Evolutionary conservation across 2,113 vertebrate genomes (phyloP), one percentile per base, ranked within the genome.

Genomic region (Poicephalus meyeri): DNA sequence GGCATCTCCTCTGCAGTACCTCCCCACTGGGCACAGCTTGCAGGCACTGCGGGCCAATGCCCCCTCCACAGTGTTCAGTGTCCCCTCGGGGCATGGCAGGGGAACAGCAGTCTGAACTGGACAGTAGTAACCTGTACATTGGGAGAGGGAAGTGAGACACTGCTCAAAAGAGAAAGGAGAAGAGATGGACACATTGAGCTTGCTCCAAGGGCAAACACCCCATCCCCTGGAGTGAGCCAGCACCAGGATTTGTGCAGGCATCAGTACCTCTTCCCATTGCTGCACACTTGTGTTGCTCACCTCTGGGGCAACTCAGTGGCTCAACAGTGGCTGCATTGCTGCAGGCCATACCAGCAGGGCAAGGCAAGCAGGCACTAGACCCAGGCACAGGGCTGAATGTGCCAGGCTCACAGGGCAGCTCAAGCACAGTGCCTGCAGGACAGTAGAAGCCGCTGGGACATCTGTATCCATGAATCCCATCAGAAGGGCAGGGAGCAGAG

Each of bases 361-460:
- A 99, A 17, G 95, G 91, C 49, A 98, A 90, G 95, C 99, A 99
- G 73, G 28, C 15, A 4, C 97, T 94, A 15, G 98, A 98, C 14
- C 99, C 99, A 6, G 97, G 95, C 44, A 92, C 70, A 8, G 98
- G 98, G 74, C 98, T 99, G 96, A 99, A 99, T 24, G 97, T 98
- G 61, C 99, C 99, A 39, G 99, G 98, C 88, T 98, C 96, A 63
- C 99, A 99, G 37, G 99, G 98, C 44, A 99, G 50, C 55, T 99
- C 98, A 4, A 89, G 68, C 63, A 80, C 95, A 13, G 98, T 97
- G 82, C 99, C 99, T 14, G 94, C 84, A 11, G 98, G 98, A 94
- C 99, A 99, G 93, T 78, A 96, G 95, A 99, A 98, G 56, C 99
- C 99, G 2, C 96, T 95, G 9, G 98, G 98, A 84, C 99, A 99